A percentile compares a stretch with the other conserved stretches of the same genome.
Evolutionary conservation across 2,113 vertebrate genomes (phyloP).

Genomic region (Girardinichthys multiradiatus): DNA sequence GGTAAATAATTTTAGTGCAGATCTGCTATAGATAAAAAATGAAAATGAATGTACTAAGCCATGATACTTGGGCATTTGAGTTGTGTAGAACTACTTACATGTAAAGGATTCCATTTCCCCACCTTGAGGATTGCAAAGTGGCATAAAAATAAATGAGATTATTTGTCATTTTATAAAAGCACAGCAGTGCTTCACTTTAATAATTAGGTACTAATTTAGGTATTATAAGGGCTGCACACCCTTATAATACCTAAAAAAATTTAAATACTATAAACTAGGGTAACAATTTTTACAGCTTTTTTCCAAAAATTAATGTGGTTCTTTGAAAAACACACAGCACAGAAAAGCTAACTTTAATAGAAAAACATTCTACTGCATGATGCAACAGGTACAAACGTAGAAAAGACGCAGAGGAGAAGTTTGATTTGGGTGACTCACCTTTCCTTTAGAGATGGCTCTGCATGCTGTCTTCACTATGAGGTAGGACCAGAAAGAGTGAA

Average conservation of each 20-base stretch:
- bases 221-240: no score
- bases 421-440: slow-evolving; percentile 85
- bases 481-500: slow-evolving; percentile 96
- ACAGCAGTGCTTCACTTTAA: not conserved
- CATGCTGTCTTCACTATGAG: slow-evolving; percentile 92
- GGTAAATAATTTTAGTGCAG: slow-evolving; percentile 1
- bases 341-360: slow-evolving; percentile 1
- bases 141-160: slow-evolving; percentile 30
- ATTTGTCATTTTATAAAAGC: not conserved
- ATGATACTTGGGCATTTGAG: not conserved
- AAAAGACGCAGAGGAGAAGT: not conserved
- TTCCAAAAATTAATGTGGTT: slow-evolving; percentile 10
- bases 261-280: not conserved
- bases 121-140: slow-evolving; percentile 79
- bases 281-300: not conserved
- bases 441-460: slow-evolving; percentile 94
- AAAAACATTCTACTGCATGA: not conserved
- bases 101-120: slow-evolving; percentile 97
- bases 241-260: no score
- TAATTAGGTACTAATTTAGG: not conserved
- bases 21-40: not conserved
- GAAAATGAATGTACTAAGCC: slow-evolving; percentile 1
- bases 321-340: slow-evolving; percentile 18
- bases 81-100: slow-evolving; percentile 86
- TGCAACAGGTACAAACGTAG: slow-evolving; percentile 11